Conservation (phyloP, 2,797 vertebrate genomes). For the Anomalospiza imberbis region DNA sequence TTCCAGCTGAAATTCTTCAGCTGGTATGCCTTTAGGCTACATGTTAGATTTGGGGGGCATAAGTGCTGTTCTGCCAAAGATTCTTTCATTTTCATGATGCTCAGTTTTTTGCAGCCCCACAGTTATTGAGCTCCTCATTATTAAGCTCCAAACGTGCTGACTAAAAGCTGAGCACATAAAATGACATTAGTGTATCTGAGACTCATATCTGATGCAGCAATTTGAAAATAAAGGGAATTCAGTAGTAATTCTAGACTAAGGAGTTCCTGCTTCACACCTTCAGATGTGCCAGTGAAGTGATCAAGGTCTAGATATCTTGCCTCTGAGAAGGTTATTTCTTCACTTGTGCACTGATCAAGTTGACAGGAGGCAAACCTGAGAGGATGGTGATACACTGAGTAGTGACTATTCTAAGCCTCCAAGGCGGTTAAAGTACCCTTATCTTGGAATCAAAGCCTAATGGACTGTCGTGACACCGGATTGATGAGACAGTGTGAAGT, state of each 20-base stretch:
- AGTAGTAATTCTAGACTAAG: neutral
- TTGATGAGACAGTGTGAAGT: neutral
- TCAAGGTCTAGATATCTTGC: neutral
- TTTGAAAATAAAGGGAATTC: neutral
- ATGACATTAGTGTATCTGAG: neutral
- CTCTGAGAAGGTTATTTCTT: neutral
- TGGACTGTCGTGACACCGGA: neutral
- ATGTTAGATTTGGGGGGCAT: neutral
- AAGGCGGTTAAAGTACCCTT: neutral
- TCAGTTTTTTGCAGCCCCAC: neutral
- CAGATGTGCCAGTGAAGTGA: neutral
- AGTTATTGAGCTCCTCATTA: neutral
- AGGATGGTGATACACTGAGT: neutral
- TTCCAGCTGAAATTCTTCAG: neutral
- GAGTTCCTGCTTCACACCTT: neutral
- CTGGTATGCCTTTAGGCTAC: rapidly evolving
- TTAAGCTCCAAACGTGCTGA: neutral
- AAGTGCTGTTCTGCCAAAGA: neutral
- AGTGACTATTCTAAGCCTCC: neutral
- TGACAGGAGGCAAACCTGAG: neutral
- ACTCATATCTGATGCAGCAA: neutral
- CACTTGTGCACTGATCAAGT: neutral
- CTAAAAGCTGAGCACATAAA: neutral
- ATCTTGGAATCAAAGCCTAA: neutral
- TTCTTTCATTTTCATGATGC: neutral